A percentile compares a stretch with the other conserved stretches of the same genome.
phyloP scores from a whole-genome alignment of 2,113 vertebrate species.

The Fukomys damarensis region DNA sequence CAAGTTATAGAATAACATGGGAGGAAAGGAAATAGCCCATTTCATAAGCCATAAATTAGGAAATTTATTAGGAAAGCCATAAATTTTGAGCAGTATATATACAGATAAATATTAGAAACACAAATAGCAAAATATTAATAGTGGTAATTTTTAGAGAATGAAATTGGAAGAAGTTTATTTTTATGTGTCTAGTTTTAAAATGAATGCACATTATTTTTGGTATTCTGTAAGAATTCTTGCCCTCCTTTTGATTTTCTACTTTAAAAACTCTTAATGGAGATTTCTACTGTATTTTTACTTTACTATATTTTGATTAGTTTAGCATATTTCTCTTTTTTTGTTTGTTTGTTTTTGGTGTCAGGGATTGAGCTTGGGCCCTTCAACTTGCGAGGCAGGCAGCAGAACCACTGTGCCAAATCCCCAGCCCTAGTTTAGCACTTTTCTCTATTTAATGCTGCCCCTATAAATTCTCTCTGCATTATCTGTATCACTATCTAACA shows the following conservation, averaged over 20 bases:
- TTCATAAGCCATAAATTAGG: not conserved
- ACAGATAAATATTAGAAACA: not conserved
- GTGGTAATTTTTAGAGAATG: not conserved
- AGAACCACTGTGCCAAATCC: too few relatives aligned
- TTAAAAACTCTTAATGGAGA: not conserved
- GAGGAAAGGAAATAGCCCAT: not conserved
- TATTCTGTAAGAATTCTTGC: not conserved
- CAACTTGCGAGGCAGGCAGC: too few relatives aligned
- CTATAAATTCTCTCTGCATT: not conserved
- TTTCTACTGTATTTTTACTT: conserved; percentile 4
- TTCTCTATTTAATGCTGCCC: not conserved
- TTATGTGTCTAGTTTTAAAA: not conserved
- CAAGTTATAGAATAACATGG: not conserved
- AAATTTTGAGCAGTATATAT: not conserved
- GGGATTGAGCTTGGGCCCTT: too few relatives aligned
- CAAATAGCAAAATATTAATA: not conserved
- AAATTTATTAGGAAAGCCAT: too few relatives aligned
- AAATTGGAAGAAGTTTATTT: not conserved
- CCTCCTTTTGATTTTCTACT: not conserved
- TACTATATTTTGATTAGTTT: not conserved
- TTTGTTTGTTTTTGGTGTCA: too few relatives aligned
- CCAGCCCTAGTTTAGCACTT: not conserved
- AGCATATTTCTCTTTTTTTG: not conserved
- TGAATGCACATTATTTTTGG: conserved; percentile 11
- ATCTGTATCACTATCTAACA: too few relatives aligned